Conservation (phyloP, 2,888 invertebrate species). For the Physocephala rufipes region DNA sequence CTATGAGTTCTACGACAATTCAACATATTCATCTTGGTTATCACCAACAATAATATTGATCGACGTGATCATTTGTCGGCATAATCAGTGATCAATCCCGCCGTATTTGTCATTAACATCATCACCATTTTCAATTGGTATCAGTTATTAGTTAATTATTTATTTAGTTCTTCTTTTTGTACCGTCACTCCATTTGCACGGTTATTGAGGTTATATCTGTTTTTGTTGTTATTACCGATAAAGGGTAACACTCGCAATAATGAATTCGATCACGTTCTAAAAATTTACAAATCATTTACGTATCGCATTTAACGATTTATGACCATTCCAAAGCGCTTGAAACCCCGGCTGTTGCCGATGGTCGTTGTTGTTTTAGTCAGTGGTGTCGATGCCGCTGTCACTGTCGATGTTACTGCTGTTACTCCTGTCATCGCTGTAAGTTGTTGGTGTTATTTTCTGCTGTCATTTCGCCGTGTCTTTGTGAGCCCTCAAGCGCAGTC, state of each 20-base stretch:
- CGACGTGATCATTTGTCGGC: no score
- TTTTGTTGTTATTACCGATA: not conserved
- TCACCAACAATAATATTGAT: no score
- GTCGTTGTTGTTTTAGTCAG: not conserved
- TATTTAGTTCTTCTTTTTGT: no score
- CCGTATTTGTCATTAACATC: no score
- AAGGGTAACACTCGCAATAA: conserved; percentile 9
- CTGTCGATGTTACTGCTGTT: no score
- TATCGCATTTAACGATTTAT: conserved; percentile 42
- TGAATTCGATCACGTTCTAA: conserved; percentile 48
- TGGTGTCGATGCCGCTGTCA: not conserved
- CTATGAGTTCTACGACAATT: no score
- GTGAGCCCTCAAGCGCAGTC: conserved; percentile 15
- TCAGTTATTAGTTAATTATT: not conserved
- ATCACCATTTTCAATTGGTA: no score
- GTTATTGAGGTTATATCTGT: not conserved
- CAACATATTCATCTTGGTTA: no score
- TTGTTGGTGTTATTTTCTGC: no score
- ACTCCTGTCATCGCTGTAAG: no score
- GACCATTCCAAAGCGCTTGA: conserved; percentile 32
- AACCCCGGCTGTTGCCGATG: not conserved
- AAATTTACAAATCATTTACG: conserved; percentile 46
- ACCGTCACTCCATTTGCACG: not conserved
- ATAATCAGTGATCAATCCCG: no score
- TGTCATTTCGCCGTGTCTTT: not conserved